These are phyloP conservation scores for Moxostoma hubbsi DNA, from an alignment of 2,797 vertebrate genomes.

Conservation along the genomic window DNA sequence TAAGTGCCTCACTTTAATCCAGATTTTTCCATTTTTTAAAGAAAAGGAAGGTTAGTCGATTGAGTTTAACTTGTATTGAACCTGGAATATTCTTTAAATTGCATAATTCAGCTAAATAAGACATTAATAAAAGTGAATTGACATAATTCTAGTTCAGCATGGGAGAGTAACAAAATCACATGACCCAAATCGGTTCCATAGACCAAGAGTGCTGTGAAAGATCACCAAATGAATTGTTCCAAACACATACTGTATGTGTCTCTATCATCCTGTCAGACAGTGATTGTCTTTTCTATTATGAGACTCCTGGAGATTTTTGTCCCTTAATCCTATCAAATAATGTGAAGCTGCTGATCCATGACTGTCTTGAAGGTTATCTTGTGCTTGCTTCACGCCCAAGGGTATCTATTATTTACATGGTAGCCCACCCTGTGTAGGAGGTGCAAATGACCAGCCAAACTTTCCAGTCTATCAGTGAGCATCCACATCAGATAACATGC, in stretches of 20 bases:
- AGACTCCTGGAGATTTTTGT: slow-evolving; percentile 77
- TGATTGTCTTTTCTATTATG: slow-evolving; percentile 76
- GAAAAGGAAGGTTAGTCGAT: too few species aligned
- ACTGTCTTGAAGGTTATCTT: slow-evolving; percentile 82
- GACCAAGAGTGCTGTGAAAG: slow-evolving; percentile 49
- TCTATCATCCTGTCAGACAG: slow-evolving; percentile 67
- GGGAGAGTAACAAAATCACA: slow-evolving; percentile 15
- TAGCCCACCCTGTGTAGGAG: slow-evolving; percentile 73
- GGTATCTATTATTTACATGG: slow-evolving; percentile 82
- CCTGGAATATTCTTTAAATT: neutral
- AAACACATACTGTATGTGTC: slow-evolving; percentile 42
- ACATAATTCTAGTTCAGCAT: neutral
- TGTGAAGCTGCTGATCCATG: slow-evolving; percentile 79
- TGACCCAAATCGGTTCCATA: slow-evolving; percentile 61
- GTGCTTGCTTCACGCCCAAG: slow-evolving; percentile 77
- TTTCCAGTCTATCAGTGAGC: slow-evolving; percentile 75
- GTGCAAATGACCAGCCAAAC: slow-evolving; percentile 75
- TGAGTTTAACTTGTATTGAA: too few species aligned
- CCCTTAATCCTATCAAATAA: slow-evolving; percentile 82
- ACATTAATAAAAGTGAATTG: neutral
- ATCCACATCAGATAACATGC: slow-evolving; percentile 76
- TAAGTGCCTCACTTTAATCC: too few species aligned
- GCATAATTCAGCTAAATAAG: neutral
- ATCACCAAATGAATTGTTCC: slow-evolving; percentile 56
- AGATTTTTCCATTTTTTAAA: too few species aligned